Evolutionary conservation across 2,113 vertebrate species (phyloP).

Genomic region (Python bivittatus): DNA sequence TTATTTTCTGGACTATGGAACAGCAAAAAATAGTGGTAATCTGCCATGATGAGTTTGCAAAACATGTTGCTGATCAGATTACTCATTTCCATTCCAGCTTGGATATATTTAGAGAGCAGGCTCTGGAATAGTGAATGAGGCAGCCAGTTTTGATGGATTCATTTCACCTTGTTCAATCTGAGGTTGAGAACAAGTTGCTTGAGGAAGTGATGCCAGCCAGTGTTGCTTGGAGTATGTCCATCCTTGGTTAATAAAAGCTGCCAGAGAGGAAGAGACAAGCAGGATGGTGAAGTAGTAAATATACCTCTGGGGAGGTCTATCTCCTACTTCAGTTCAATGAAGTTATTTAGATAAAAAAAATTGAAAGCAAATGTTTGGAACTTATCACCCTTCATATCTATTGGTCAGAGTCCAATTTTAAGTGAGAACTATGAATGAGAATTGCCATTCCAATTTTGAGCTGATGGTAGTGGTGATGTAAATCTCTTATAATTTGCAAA

Average conservation of each 20-base stretch:
- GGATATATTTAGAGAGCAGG: neutral
- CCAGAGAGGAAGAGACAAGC: neutral
- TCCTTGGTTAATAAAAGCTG: neutral
- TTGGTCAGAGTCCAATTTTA: neutral
- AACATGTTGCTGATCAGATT: neutral
- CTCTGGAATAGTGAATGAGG: neutral
- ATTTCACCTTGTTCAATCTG: neutral
- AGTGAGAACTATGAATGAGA: neutral
- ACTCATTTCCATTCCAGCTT: neutral
- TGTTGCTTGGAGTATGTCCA: neutral
- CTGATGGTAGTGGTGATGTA: neutral
- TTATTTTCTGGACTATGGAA: neutral
- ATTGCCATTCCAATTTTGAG: neutral
- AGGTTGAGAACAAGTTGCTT: neutral
- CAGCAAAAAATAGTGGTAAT: neutral
- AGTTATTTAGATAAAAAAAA: neutral
- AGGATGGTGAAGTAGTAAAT: neutral
- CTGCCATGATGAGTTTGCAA: neutral
- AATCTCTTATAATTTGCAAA: neutral
- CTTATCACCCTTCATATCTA: neutral
- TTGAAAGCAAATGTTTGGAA: neutral
- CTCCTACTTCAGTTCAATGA: neutral
- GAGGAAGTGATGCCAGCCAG: neutral
- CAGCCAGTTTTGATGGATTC: neutral
- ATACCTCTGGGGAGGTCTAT: neutral